Evolutionary conservation across 2,113 vertebrate species (phyloP), one percentile per base, ranked within the genome.

Genomic region (Spermophilus dauricus): DNA sequence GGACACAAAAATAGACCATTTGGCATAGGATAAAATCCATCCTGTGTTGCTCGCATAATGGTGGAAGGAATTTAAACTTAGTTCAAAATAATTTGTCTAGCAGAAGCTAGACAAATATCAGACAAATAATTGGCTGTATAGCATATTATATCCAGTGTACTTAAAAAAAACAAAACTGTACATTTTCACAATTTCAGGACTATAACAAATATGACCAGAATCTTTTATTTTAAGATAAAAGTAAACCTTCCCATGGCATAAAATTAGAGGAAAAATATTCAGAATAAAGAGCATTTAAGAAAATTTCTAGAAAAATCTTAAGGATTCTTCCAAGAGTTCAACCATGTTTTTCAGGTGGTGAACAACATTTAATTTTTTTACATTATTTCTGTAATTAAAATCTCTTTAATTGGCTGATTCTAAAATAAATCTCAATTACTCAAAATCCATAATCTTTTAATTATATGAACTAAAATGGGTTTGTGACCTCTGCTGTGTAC

Each of bases 361-460:
- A 89, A 81, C n/a, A 75, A 88, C 5, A 86, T 73, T 88, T 69
- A 88, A 69, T 84, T 86, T 83, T 96, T 39, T 91, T 56, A 37
- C 34, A 34, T 95, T 78, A 93, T 96, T 87, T 72, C 73, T 93
- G 12, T 14, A 75, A 39, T 91, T 26, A 85, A 77, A 96, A 78
- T 94, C 28, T 90, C 22, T 85, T 91, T 88, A 72, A 72, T 70
- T 87, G 92, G n/a, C 1, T 88, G 56, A 86, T 92, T 90, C 37
- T 83, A 34, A 94, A 95, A 93, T 92, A 96, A 94, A 86, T 93
- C 34, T 14, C 72, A 97, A 32, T 61, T 96, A 85, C 26, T 80
- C 77, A 77, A 86, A 82, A 8, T 77, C 84, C 9, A 34, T 82
- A 48, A 72, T 42, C 17, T 89, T 87, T 94, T 91, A 92, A 96